Evolutionary conservation across 2,113 vertebrate genomes (phyloP), one percentile per base, ranked within the genome.

Genomic region (Ochotona princeps): DNA sequence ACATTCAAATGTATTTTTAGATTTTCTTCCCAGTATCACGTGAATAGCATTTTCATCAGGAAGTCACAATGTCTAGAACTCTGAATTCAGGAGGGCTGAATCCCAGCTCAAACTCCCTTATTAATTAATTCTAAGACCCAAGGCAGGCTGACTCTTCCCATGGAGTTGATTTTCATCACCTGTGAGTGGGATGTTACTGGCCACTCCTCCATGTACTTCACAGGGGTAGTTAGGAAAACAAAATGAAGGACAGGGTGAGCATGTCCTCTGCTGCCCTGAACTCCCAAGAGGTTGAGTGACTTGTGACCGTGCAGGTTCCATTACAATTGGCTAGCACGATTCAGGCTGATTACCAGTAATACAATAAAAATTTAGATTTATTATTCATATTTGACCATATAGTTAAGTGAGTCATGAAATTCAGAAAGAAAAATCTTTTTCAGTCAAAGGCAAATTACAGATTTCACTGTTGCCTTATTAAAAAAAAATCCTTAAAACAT

Each of bases 401-500:
- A 75, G 8, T 63, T 73, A 87, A 47, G 14, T 32, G 23, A 38
- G 80, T 4, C 78, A 85, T 84, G 44, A 93, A 87, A 87, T 79
- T 93, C 63, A 88, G 73, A 92, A 94, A 79, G 66, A 38, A 86
- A 88, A 70, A 57, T 74, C 38, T 89, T 69, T 69, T 74, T 82
- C 35, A 82, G 76, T 14, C 32, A 65, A 96, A 89, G 72, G 69
- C 30, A 87, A 74, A 91, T 67, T 87, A 65, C 8, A 69, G 47
- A 57, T 87, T 20, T 76, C n/a, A 54, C 5, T 57, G 63, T 76
- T 84, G 32, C 49, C 75, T 76, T 92, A 35, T 79, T 63, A 96
- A 81, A 57, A 57, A 57, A 57, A 57, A 44, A 85, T 89, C 89
- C 10, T 83, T 66, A 94, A 10, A 69, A 66, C 57, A 66, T 74